A percentile compares a stretch with the other conserved stretches of the same genome.
phyloP scores from a whole-genome alignment of 2,888 invertebrate species.

The Myopa testacea region DNA sequence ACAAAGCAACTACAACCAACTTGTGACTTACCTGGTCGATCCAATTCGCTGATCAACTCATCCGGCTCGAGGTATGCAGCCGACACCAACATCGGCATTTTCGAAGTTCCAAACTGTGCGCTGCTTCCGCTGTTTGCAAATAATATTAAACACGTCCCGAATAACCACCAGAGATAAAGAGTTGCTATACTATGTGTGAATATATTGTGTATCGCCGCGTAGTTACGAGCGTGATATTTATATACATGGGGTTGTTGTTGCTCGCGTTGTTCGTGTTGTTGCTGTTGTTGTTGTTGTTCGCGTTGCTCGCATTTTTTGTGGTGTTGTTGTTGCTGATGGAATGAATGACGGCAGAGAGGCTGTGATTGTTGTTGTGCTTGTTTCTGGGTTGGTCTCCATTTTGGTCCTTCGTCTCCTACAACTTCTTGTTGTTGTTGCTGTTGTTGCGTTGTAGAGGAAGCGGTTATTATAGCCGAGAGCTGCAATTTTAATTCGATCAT shows the following conservation, averaged over 20 bases:
- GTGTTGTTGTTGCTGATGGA: conserved; percentile 35
- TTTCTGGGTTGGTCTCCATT: no score
- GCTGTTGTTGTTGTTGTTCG: conserved; percentile 28
- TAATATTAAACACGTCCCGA: conserved; percentile 59
- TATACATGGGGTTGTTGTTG: conserved; percentile 36
- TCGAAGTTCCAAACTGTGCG: conserved; percentile 36
- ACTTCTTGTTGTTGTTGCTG: conserved; percentile 30
- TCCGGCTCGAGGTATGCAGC: conserved; percentile 67
- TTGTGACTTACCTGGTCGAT: conserved; percentile 64
- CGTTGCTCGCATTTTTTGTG: conserved; percentile 39
- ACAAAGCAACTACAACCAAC: no score
- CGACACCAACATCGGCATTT: conserved; percentile 49
- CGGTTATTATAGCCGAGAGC: conserved; percentile 54
- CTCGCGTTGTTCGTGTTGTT: conserved; percentile 41
- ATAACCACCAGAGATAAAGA: conserved; percentile 60
- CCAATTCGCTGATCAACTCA: conserved; percentile 68
- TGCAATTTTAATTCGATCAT: conserved; percentile 56
- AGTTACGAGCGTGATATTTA: conserved; percentile 36
- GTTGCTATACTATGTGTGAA: conserved; percentile 54
- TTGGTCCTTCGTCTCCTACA: background rate
- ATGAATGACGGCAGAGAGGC: no score
- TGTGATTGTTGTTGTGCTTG: no score
- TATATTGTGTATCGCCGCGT: conserved; percentile 46
- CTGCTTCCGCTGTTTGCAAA: conserved; percentile 55
- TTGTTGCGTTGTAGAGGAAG: conserved; percentile 43